These are phyloP conservation scores for Datnioides undecimradiatus DNA, from an alignment of 2,113 vertebrate genomes.

Conservation along the genomic window DNA sequence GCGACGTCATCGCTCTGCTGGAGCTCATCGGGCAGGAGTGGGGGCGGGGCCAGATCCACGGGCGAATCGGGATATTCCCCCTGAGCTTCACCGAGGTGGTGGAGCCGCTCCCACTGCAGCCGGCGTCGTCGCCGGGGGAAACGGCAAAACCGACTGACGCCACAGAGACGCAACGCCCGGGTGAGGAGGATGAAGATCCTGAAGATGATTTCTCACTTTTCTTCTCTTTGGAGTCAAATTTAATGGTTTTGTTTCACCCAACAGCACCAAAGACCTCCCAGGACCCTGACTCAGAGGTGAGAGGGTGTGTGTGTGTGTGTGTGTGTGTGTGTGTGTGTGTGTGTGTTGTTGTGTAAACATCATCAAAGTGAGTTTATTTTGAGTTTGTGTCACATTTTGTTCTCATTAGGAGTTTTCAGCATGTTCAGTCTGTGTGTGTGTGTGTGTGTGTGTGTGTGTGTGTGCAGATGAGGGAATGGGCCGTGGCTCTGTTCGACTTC, in stretches of 20 bases:
- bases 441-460: background rate
- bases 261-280: background rate
- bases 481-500: conserved; percentile 90
- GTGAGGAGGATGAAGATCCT: conserved; percentile 17
- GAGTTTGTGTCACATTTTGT: background rate
- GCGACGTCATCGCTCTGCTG: conserved; percentile 88
- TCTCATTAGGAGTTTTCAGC: no score
- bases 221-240: background rate
- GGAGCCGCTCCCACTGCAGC: conserved; percentile 73
- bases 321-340: background rate
- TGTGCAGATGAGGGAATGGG: conserved; percentile 83
- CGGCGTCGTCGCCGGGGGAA: background rate
- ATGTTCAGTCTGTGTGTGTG: background rate
- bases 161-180: background rate
- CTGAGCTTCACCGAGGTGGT: conserved; percentile 88
- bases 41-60: conserved; percentile 90
- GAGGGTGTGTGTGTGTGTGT: background rate
- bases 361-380: no score
- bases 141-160: rapidly evolving
- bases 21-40: conserved; percentile 89
- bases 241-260: background rate
- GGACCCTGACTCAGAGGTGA: conserved; percentile 36
- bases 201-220: background rate
- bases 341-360: conserved; percentile 4
- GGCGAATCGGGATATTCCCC: conserved; percentile 87